A percentile compares a stretch with the other conserved stretches of the same genome.
Conservation (phyloP, 2,113 vertebrate genomes). For the Protobothrops flavoviridis region DNA sequence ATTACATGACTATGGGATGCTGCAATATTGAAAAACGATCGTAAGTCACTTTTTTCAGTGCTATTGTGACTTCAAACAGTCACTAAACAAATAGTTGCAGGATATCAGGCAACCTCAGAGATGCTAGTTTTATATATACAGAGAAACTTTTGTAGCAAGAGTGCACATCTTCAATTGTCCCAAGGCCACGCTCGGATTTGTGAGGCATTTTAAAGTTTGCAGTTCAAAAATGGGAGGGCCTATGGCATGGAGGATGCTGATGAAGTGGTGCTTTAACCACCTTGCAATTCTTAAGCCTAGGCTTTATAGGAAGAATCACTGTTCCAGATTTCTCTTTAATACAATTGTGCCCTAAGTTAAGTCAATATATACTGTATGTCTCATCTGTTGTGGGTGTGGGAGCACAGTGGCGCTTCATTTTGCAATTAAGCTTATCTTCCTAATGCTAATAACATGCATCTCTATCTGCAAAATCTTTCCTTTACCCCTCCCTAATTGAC, state of each 20-base stretch:
- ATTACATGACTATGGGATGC: background rate
- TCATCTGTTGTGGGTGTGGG: background rate
- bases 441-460: background rate
- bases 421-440: conserved; percentile 19
- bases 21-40: background rate
- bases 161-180: background rate
- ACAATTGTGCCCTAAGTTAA: background rate
- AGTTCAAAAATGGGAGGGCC: background rate
- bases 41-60: background rate
- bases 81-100: background rate
- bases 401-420: background rate
- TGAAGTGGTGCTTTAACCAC: background rate
- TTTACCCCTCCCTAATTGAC: background rate
- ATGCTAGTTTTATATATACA: background rate
- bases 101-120: background rate
- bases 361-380: background rate
- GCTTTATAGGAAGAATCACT: background rate
- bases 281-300: background rate
- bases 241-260: background rate
- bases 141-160: background rate
- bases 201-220: background rate
- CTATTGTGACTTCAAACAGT: background rate
- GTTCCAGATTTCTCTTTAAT: background rate
- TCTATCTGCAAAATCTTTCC: background rate
- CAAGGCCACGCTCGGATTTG: background rate